Evolutionary conservation across 2,113 vertebrate genomes (phyloP).

Genomic region (Microcebus ravelobensis): DNA sequence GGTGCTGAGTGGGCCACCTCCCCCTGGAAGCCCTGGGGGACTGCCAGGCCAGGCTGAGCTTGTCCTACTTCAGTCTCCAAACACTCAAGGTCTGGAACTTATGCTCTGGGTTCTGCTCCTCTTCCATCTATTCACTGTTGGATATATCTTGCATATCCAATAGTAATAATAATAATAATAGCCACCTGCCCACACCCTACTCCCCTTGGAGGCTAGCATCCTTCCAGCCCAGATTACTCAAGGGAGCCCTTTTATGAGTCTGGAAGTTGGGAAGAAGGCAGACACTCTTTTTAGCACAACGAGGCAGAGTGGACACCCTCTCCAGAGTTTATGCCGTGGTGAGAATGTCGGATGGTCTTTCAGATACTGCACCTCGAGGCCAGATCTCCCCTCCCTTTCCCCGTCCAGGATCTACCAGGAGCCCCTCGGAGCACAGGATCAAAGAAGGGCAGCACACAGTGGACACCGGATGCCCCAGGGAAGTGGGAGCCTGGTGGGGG

Average conservation of each 20-base stretch:
- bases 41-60: background rate
- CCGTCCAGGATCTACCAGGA: rapidly evolving
- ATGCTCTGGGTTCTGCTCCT: background rate
- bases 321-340: background rate
- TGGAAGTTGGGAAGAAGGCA: background rate
- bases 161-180: too few species aligned
- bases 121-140: background rate
- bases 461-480: background rate
- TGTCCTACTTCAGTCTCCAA: background rate
- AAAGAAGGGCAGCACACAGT: background rate
- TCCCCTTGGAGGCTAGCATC: background rate
- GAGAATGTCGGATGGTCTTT: background rate
- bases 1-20: background rate
- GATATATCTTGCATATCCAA: background rate
- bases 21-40: background rate
- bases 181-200: background rate
- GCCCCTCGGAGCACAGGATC: background rate
- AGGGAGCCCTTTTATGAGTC: background rate
- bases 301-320: background rate
- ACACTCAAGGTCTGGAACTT: background rate
- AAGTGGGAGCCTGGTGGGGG: background rate
- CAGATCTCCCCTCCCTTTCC: background rate
- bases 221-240: background rate
- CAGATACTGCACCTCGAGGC: background rate
- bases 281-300: background rate